Conservation (phyloP, 2,113 vertebrate genomes). For the Eupsittula cactorum region DNA sequence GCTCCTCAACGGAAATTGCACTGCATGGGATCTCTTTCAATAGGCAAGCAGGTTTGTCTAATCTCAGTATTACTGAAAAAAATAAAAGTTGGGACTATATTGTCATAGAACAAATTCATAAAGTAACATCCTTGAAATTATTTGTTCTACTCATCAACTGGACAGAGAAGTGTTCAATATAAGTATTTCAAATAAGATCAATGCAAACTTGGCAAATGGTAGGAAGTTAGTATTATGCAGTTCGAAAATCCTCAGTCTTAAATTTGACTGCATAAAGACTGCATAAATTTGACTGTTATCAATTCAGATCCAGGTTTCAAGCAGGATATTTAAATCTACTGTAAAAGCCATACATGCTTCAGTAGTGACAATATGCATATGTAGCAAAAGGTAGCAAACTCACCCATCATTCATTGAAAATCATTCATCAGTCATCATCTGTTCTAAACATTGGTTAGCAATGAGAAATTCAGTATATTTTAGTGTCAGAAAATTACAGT, state of each 20-base stretch:
- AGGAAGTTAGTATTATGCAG: neutral
- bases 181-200: neutral
- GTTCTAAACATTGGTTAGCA: slow-evolving; percentile 23
- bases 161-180: neutral
- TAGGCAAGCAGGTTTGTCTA: neutral
- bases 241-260: neutral
- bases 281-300: neutral
- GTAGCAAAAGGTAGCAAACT: neutral
- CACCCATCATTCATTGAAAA: neutral
- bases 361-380: neutral
- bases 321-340: neutral
- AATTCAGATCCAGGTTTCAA: neutral
- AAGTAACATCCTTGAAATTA: neutral
- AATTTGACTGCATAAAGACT: neutral
- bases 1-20: neutral
- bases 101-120: neutral
- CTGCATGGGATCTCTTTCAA: neutral
- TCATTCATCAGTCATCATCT: neutral
- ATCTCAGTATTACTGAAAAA: neutral
- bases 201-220: neutral
- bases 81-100: neutral
- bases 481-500: neutral
- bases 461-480: neutral
- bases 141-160: neutral
- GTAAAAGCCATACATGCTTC: neutral